Conservation (phyloP, 1,140 invertebrate species). For the Ephestia elutella region DNA sequence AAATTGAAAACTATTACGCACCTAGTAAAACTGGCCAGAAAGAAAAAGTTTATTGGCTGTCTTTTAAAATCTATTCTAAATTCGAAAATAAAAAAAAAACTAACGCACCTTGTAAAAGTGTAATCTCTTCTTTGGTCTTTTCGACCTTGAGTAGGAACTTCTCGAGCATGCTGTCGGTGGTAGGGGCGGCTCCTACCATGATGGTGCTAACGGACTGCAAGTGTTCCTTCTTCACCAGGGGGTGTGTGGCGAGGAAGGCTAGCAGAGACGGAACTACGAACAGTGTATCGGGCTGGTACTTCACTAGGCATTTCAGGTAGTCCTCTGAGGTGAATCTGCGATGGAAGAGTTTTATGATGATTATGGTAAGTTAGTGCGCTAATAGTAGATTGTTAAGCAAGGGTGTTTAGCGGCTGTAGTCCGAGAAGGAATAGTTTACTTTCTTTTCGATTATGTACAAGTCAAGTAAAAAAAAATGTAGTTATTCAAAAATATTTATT, state of each 20-base stretch:
- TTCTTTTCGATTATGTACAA: no score
- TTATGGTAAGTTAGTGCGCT: not conserved
- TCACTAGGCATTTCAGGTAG: conserved; percentile 76
- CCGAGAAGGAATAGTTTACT: no score
- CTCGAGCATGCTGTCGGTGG: conserved; percentile 77
- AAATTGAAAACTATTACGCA: no score
- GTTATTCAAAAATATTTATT: no score
- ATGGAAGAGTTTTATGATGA: not conserved
- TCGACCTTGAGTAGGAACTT: conserved; percentile 75
- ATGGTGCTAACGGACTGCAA: conserved; percentile 75
- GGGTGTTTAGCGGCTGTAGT: no score
- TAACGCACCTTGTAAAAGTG: conserved; percentile 76
- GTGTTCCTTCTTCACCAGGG: conserved; percentile 76
- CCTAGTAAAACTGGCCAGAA: no score
- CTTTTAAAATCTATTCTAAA: no score
- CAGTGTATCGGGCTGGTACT: conserved; percentile 77
- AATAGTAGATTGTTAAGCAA: no score
- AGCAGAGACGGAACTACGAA: conserved; percentile 82
- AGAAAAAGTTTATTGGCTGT: no score
- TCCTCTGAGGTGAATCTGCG: conserved; percentile 80
- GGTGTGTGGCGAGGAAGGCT: conserved; percentile 79
- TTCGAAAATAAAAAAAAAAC: no score
- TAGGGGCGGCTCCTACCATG: conserved; percentile 79
- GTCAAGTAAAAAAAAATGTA: no score
- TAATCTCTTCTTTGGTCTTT: conserved; percentile 74